Evolutionary conservation across 2,888 invertebrate species (phyloP).

Genomic region (Petrolisthes manimaculis): DNA sequence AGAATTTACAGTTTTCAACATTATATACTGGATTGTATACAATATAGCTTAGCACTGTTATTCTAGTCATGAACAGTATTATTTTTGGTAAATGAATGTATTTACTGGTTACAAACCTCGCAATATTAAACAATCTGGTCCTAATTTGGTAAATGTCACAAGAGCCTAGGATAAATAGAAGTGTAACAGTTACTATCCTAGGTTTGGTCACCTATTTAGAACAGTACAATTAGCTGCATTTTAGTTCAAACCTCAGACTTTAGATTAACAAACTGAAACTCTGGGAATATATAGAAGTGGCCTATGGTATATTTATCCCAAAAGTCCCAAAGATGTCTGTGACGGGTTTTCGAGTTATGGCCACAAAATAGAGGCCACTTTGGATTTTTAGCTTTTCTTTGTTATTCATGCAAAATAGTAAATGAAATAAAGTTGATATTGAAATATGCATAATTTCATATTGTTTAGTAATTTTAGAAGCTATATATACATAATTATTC

Average conservation of each 20-base stretch:
- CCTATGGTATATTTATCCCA: conserved; percentile 23
- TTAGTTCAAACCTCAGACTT: conserved; percentile 26
- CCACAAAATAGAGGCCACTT: conserved; percentile 20
- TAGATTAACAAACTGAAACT: conserved; percentile 28
- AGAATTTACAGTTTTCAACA: too few relatives aligned
- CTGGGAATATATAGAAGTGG: conserved; percentile 12
- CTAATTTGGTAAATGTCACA: too few relatives aligned
- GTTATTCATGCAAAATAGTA: neutral
- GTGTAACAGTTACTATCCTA: too few relatives aligned
- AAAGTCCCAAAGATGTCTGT: neutral
- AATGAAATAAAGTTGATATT: conserved; percentile 8
- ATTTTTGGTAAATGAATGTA: too few relatives aligned
- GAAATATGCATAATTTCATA: conserved; percentile 9
- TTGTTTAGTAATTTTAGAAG: neutral
- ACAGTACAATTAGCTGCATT: conserved; percentile 7
- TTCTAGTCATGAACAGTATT: too few relatives aligned
- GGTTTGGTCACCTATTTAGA: too few relatives aligned
- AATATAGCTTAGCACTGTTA: too few relatives aligned
- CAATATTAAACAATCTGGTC: too few relatives aligned
- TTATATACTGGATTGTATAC: too few relatives aligned
- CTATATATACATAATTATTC: neutral
- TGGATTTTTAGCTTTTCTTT: neutral
- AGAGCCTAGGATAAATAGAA: too few relatives aligned
- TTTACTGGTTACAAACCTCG: too few relatives aligned
- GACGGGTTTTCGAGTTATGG: conserved; percentile 26